Evolutionary conservation across 2,888 invertebrate genomes (phyloP), one percentile per base, ranked within the genome.

Genomic region (Zygogramma bicolorata): DNA sequence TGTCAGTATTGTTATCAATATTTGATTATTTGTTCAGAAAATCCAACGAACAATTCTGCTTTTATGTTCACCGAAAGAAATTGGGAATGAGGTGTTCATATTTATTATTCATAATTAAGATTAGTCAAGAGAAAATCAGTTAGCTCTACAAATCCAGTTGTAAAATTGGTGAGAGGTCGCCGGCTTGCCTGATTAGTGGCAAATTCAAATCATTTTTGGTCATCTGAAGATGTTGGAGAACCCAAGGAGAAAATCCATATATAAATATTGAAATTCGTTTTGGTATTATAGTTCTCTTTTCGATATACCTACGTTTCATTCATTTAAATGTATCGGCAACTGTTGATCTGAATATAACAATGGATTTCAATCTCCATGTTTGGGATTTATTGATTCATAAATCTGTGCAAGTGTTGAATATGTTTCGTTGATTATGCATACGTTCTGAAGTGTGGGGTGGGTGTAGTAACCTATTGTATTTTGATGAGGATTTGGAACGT

Each of bases 401-500:
- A 53, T 53, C 25, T 25, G 27, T 53, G 53, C 53, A 53, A 27
- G n/a, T 53, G 53, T 22, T 53, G 53, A 53, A 53, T 53, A n/a
- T 53, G 53, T 53, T 53, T 25, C 18, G 46, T 46, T 46, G 18
- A n/a, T 53, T 27, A 53, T 53, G 53, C 53, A 53, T 53, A 27
- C 25, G 27, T 53, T 27, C 27, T 53, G 25, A 25, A 53, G 53
- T 27, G 53, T 22, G 13, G 53, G 27, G 27, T 53, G 53, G 53
- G 53, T 22, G 22, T 53, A 53, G 25, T 27, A 25, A 13, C 8
- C 46, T 7, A 53, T 53, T 53, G 53, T 53, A 53, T 53, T 53
- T 22, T 53, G 27, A 53, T 53, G 25, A 53, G 53, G 27, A 53
- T 25, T 53, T 27, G n/a, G 27, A 13, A n/a, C n/a, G n/a, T n/a